A percentile compares a stretch with the other conserved stretches of the same genome.
These are phyloP conservation scores for Cynocephalus volans DNA, from an alignment of 2,113 vertebrate species.

Conservation along the genomic window DNA sequence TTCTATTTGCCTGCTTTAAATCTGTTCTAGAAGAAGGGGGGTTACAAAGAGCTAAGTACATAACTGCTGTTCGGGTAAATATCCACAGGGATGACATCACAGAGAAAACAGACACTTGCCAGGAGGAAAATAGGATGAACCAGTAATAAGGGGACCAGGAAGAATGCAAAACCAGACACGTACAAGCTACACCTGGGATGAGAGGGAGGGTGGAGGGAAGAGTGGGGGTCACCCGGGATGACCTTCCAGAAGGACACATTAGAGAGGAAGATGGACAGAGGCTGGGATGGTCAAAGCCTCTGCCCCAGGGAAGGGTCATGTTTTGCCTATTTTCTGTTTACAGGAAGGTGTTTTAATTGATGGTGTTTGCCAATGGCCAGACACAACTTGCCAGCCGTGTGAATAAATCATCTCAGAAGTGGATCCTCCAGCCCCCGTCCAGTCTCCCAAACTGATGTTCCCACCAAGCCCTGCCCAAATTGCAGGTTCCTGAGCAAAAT, in stretches of 20 bases:
- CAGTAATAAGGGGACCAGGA: rapidly evolving
- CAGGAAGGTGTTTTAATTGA: not conserved
- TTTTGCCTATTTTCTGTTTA: not conserved
- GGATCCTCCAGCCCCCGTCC: not conserved
- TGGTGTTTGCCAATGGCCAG: not conserved
- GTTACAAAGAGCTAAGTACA: not conserved
- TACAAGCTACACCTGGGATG: not conserved
- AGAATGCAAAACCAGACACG: rapidly evolving
- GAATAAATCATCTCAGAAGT: not conserved
- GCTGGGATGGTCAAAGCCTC: not conserved
- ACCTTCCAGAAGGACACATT: not conserved
- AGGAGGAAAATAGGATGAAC: not conserved
- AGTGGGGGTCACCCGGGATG: not conserved
- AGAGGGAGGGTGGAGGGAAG: rapidly evolving
- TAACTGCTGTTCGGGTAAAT: not conserved
- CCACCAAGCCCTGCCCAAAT: not conserved
- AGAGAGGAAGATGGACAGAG: not conserved
- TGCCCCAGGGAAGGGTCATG: not conserved
- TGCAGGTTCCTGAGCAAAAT: not conserved
- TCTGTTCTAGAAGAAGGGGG: slow-evolving; percentile 20
- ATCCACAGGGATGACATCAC: not conserved
- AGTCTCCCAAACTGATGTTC: not conserved
- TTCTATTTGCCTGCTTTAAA: not conserved
- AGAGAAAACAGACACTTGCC: not conserved
- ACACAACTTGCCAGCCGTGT: not conserved